Conservation (phyloP, 2,888 invertebrate species). For the Caenorhabditis imperialis region DNA sequence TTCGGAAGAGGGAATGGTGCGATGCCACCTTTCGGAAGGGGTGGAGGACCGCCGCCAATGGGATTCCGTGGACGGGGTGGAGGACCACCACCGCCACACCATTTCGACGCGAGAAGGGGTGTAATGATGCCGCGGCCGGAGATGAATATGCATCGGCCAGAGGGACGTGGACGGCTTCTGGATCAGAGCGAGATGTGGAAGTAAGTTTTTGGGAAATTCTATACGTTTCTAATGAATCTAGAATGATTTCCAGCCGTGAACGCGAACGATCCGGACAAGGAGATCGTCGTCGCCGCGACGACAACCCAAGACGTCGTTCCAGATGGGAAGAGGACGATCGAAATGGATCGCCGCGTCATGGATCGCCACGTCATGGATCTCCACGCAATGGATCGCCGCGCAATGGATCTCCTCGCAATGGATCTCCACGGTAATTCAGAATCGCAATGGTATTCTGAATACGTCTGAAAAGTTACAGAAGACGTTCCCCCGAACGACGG, state of each 20-base stretch:
- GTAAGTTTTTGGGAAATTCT: conserved; percentile 11
- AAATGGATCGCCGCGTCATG: too few relatives aligned
- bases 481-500: conserved; percentile 4
- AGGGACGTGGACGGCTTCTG: conserved; percentile 12
- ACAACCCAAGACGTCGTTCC: too few relatives aligned
- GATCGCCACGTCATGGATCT: too few relatives aligned
- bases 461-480: conserved; percentile 5
- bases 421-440: conserved; percentile 12
- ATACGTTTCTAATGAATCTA: neutral
- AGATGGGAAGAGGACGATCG: too few relatives aligned
- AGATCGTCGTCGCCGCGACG: too few relatives aligned
- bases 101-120: conserved; percentile 16
- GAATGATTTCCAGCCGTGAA: too few relatives aligned
- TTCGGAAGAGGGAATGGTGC: too few relatives aligned
- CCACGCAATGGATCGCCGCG: too few relatives aligned
- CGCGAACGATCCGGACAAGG: too few relatives aligned
- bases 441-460: neutral
- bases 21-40: too few relatives aligned
- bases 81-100: conserved; percentile 5
- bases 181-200: conserved; percentile 28
- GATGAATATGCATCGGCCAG: too few relatives aligned
- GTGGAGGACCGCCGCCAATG: conserved; percentile 7
- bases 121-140: too few relatives aligned
- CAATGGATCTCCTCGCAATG: conserved; percentile 12
- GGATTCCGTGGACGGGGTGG: conserved; percentile 14